These are phyloP conservation scores for Parotocinclus haroldoi DNA, from an alignment of 2,797 vertebrate genomes.

Conservation along the genomic window DNA sequence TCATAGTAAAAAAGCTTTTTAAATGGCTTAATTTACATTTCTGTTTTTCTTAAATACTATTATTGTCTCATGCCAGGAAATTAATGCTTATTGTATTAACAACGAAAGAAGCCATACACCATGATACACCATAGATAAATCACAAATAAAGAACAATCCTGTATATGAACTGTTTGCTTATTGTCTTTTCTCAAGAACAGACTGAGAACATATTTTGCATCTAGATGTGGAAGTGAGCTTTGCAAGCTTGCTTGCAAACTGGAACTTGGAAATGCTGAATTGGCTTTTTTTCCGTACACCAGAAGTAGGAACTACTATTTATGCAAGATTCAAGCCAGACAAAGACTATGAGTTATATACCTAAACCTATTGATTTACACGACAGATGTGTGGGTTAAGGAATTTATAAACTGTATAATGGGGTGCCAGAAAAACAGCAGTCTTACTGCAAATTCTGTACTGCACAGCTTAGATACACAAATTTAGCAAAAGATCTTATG, in stretches of 20 bases:
- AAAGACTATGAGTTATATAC: neutral
- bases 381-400: neutral
- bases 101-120: too few relatives aligned
- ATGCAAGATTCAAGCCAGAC: neutral
- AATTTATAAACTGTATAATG: neutral
- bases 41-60: too few relatives aligned
- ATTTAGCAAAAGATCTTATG: neutral
- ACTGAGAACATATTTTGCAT: neutral
- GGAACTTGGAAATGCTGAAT: slow-evolving; percentile 22
- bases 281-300: neutral
- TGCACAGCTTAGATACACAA: neutral
- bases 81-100: too few relatives aligned
- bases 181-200: slow-evolving; percentile 6
- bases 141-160: neutral
- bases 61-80: too few relatives aligned
- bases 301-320: slow-evolving; percentile 22
- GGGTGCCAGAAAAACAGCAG: neutral
- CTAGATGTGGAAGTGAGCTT: slow-evolving; percentile 17
- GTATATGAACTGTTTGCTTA: neutral
- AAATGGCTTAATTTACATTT: too few relatives aligned
- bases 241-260: slow-evolving; percentile 20
- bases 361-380: neutral
- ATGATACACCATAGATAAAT: neutral
- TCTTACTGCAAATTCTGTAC: neutral
- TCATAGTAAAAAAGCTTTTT: neutral